phyloP scores from a whole-genome alignment of 2,888 invertebrate species.

The Omphaloscelis lunosa region DNA sequence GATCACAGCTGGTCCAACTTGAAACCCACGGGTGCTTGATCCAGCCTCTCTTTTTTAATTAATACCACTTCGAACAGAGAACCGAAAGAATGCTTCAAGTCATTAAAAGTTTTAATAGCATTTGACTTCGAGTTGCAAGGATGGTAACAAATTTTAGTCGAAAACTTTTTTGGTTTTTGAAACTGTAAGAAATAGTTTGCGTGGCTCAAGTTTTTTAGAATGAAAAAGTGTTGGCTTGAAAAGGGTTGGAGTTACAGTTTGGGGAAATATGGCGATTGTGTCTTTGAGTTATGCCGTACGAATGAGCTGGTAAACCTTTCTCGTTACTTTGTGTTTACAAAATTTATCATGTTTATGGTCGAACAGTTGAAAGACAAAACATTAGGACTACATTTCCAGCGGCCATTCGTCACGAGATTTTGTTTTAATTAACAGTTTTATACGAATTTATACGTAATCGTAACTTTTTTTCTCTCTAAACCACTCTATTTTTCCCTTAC shows the following conservation, averaged over 20 bases:
- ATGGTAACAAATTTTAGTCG: slow-evolving; percentile 86
- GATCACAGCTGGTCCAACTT: slow-evolving; percentile 73
- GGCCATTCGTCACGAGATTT: neutral
- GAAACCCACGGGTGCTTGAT: slow-evolving; percentile 80
- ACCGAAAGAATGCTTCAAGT: slow-evolving; percentile 89
- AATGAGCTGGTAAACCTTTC: neutral
- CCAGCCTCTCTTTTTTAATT: slow-evolving; percentile 88
- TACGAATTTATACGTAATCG: neutral
- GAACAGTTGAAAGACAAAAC: neutral
- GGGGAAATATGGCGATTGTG: slow-evolving; percentile 47
- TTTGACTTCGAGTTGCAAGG: slow-evolving; percentile 84
- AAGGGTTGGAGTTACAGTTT: slow-evolving; percentile 44
- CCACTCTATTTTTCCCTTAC: neutral
- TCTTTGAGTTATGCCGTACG: slow-evolving; percentile 19
- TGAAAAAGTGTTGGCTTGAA: slow-evolving; percentile 42
- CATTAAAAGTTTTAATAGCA: slow-evolving; percentile 90
- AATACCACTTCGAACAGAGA: slow-evolving; percentile 89
- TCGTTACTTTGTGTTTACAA: slow-evolving; percentile 3
- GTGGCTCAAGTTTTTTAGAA: slow-evolving; percentile 61
- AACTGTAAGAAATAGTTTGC: slow-evolving; percentile 72
- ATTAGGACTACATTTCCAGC: too few relatives aligned
- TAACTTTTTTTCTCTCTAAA: neutral
- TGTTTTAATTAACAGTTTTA: neutral
- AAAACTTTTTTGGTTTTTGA: slow-evolving; percentile 79
- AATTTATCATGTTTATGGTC: slow-evolving; percentile 1